Evolutionary conservation across 2,113 vertebrate genomes (phyloP), one percentile per base, ranked within the genome.

Genomic region (Brachyhypopomus occidentalis): DNA sequence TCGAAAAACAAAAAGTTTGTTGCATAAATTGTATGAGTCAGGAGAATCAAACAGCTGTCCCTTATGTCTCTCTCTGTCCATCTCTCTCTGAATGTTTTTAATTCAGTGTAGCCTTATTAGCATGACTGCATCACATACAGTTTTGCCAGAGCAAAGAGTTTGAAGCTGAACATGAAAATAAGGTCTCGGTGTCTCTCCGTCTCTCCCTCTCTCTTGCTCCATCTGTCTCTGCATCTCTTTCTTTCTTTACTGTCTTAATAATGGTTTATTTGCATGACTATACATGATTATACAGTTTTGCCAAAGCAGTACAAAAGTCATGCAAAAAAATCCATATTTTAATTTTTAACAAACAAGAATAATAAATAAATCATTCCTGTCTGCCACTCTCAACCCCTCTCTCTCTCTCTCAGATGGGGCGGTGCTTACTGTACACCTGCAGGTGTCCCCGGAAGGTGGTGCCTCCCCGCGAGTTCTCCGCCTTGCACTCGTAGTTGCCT

Each of bases 381-480:
- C 38, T 22, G 55, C n/a, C 25, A 59, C 27, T 59, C 27, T 14
- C 62, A 45, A 5, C 30, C n/a, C 67, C 25, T 20, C 12, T 17
- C 22, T 30, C 25, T 67, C 20, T 38, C 48, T 17, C 38, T 30
- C 36, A 8, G 8, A 9, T 59, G 52, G 52, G 45, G 6, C 30
- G 56, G 22, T 76, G 96, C 96, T 97, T 94, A 99, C 97, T 97
- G 92, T 98, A 98, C 80, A 98, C 94, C 91, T 98, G 96, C 0
- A 99, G 93, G 60, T 97, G 96, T 87, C 97, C 97, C 87, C 96
- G 95, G 89, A 97, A 98, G 66, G 96, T 92, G 2, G 96, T 98
- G 80, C 94, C 96, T 83, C 97, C 97, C 55, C 95, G 91, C 1
- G 94, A 92, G 84, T 99, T 99, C 85, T 98, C 97, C 4, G 97